Evolutionary conservation across 2,888 invertebrate species (phyloP).

Genomic region (Bombylius major): DNA sequence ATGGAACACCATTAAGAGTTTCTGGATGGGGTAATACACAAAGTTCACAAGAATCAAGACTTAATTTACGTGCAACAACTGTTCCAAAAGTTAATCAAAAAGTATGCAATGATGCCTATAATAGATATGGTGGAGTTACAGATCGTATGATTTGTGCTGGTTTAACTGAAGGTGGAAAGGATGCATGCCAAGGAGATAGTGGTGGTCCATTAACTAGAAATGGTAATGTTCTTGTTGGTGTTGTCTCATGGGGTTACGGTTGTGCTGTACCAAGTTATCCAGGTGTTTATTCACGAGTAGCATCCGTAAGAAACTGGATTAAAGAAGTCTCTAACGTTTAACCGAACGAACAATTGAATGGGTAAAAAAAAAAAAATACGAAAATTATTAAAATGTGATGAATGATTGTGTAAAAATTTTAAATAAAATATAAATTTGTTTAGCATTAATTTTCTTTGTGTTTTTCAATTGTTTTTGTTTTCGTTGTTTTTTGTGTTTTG

Average conservation of each 20-base stretch:
- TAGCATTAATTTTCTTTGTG: too few species aligned
- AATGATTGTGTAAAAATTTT: too few species aligned
- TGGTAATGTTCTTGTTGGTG: slow-evolving; percentile 18
- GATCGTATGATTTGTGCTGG: slow-evolving; percentile 29
- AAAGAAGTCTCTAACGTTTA: slow-evolving; percentile 12
- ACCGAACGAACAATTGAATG: background rate
- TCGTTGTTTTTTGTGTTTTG: too few species aligned
- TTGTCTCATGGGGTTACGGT: slow-evolving; percentile 34
- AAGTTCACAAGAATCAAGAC: slow-evolving; percentile 16
- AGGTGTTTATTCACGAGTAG: slow-evolving; percentile 28
- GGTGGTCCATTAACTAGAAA: slow-evolving; percentile 30
- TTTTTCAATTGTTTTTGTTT: too few species aligned
- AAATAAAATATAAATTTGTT: too few species aligned
- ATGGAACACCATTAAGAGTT: slow-evolving; percentile 25
- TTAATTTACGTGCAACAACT: slow-evolving; percentile 20
- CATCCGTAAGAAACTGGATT: slow-evolving; percentile 21
- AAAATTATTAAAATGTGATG: background rate
- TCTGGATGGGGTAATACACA: slow-evolving; percentile 32
- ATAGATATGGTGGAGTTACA: slow-evolving; percentile 17
- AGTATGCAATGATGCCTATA: slow-evolving; percentile 20
- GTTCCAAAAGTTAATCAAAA: slow-evolving; percentile 25
- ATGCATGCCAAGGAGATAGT: slow-evolving; percentile 29
- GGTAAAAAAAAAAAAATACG: too few species aligned
- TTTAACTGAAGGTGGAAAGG: slow-evolving; percentile 20
- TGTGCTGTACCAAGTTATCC: slow-evolving; percentile 28